Percentiles rank a stretch among this genome's conserved stretches.
Evolutionary conservation across 2,113 vertebrate species (phyloP).

Genomic region (Takifugu bimaculatus): DNA sequence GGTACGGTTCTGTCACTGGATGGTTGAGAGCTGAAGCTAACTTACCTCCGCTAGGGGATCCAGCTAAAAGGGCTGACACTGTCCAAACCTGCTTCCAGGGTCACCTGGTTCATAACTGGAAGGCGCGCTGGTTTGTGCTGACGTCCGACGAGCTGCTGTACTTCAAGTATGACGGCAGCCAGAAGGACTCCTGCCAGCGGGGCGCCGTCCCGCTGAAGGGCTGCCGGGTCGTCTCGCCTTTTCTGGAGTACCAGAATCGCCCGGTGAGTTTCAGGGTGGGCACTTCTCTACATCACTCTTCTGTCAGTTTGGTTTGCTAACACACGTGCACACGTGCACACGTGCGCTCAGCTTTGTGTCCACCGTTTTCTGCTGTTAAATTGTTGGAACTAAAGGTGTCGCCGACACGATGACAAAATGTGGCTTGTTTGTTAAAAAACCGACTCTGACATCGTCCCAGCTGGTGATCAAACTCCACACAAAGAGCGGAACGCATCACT

Average conservation of each 20-base stretch:
- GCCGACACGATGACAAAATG: conserved; percentile 7
- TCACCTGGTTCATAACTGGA: conserved; percentile 95
- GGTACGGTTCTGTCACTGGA: conserved; percentile 65
- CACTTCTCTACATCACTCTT: background rate
- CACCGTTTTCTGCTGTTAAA: conserved; percentile 14
- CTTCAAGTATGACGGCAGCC: conserved; percentile 85
- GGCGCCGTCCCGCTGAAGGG: conserved; percentile 82
- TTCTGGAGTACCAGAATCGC: conserved; percentile 86
- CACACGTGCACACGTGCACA: background rate
- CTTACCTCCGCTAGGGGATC: background rate
- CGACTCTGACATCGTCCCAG: conserved; percentile 55
- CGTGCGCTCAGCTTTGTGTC: background rate
- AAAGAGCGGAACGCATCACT: conserved; percentile 81
- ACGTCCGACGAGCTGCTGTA: conserved; percentile 87
- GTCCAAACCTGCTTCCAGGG: conserved; percentile 70
- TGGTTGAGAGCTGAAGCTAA: background rate
- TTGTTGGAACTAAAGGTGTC: conserved; percentile 19
- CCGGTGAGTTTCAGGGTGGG: conserved; percentile 73
- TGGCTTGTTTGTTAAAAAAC: background rate
- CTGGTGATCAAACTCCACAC: conserved; percentile 86
- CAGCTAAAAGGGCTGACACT: no score
- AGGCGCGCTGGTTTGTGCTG: conserved; percentile 90
- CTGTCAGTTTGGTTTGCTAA: background rate
- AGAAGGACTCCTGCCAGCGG: conserved; percentile 80
- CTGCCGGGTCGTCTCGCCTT: conserved; percentile 86